Evolutionary conservation across 2,797 vertebrate species (phyloP).

Genomic region (Fistularia commersonii): DNA sequence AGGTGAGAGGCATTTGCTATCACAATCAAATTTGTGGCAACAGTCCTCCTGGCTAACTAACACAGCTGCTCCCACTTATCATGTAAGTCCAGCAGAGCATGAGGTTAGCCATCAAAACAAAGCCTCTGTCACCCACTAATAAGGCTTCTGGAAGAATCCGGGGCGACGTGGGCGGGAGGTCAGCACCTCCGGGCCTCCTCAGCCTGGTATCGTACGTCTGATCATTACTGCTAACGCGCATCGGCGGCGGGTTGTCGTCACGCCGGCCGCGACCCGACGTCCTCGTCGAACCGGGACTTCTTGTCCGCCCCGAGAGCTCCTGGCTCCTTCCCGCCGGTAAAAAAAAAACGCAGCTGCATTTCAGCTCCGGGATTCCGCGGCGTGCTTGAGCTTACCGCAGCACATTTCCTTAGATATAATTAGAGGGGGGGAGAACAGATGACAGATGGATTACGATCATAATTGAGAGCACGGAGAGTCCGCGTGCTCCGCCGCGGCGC

Average conservation of each 20-base stretch:
- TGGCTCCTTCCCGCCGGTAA: not conserved
- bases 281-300: not conserved
- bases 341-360: constrained; percentile 38
- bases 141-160: constrained; percentile 47
- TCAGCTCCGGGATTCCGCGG: constrained; percentile 42
- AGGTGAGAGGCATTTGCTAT: constrained; percentile 44
- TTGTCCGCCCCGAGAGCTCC: constrained; percentile 10
- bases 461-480: constrained; percentile 62
- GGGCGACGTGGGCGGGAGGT: constrained; percentile 43
- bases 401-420: constrained; percentile 63
- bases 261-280: not conserved
- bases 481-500: constrained; percentile 46
- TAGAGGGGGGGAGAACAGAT: constrained; percentile 62
- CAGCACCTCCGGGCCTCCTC: constrained; percentile 43
- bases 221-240: constrained; percentile 39
- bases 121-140: constrained; percentile 53
- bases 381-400: constrained; percentile 39
- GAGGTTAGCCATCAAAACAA: constrained; percentile 60
- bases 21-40: constrained; percentile 50
- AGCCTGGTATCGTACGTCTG: constrained; percentile 46
- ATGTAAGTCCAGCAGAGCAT: constrained; percentile 41
- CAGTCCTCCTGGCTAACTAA: constrained; percentile 54
- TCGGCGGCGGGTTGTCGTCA: constrained; percentile 26
- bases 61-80: constrained; percentile 60
- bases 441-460: constrained; percentile 71